Base-by-base conservation (phyloP, 2,888 invertebrate species). In the Nemotelus pantherinus region DNA sequence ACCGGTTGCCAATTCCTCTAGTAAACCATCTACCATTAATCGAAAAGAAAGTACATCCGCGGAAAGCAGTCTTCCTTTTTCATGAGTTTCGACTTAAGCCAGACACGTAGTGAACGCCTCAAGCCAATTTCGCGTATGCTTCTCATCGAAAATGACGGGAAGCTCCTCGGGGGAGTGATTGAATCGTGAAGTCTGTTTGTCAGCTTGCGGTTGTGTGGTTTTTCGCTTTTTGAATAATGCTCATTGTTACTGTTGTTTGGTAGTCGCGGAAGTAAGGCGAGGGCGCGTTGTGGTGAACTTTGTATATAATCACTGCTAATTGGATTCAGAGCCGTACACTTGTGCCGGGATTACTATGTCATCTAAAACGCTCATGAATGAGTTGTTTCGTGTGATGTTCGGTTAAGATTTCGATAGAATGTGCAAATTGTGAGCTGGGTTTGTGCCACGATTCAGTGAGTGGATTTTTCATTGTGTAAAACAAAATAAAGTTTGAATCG, bases 1-100 rank as follows among this genome's bases (percentile, higher is more conserved):
- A 74, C 63, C 74, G 63, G 74, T 25, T 55, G 41, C 9, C 41
- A 64, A 25, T 5, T 41, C 64, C 47, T 45, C n/a, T 47, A 50
- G 41, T 7, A 68, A 50, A 50, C 25, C 25, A 25, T 25, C 50
- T 68, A 25, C 44, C 60, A 7, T 60, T 39, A 39, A 10, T 10
- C 25, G n/a, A 43, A 53, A 10, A 45, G 10, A 45, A 10, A n/a
- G 44, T 65, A n/a, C 10, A n/a, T 6, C 53, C 50, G 10, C 55
- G 70, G 67, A 48, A 70, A 63, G 55, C 55, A 70, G 53, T 70
- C 47, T 70, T 70, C 70, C 70, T 70, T 53, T 55, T 70, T 53
- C 70, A 67, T 70, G 53, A 55, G 25, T 25, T 25, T 25, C 25
- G 25, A 25, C 25, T 25, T 25, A 25, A 25, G 25, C 25, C 25